These are phyloP conservation scores for Notoglanidium macrostoma DNA, from an alignment of 2,797 vertebrate genomes.

Conservation along the genomic window DNA sequence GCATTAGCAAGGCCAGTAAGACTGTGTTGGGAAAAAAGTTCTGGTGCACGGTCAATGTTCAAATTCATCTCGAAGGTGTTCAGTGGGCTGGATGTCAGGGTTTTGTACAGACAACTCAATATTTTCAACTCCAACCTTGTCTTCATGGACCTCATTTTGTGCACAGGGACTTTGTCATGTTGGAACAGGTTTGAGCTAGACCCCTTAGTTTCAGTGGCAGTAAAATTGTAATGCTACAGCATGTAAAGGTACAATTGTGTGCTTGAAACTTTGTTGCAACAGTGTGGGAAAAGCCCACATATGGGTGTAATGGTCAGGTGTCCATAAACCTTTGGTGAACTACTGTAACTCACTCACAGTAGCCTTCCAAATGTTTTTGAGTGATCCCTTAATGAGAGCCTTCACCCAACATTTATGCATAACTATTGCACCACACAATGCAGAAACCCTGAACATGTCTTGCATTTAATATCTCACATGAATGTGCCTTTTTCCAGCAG, in stretches of 20 bases:
- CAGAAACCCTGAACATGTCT: not conserved
- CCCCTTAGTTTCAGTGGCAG: not conserved
- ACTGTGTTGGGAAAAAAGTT: not conserved
- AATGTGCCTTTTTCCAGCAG: constrained; percentile 58
- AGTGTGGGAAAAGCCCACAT: not conserved
- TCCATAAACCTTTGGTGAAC: not conserved
- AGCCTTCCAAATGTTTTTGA: not conserved
- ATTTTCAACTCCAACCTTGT: not conserved
- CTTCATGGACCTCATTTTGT: not conserved
- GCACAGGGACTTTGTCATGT: not conserved
- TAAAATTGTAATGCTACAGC: not conserved
- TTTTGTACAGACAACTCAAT: not conserved
- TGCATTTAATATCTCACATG: not conserved
- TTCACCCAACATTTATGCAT: not conserved
- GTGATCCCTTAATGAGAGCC: not conserved
- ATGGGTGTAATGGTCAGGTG: not conserved
- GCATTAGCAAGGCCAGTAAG: not conserved
- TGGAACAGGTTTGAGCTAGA: not conserved
- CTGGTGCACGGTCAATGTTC: not conserved
- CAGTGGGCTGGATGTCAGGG: not conserved
- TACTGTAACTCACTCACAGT: not conserved
- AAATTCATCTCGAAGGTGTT: not conserved
- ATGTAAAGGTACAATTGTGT: not conserved
- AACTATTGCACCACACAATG: not conserved
- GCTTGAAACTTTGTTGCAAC: not conserved